Evolutionary conservation across 2,888 invertebrate species (phyloP), one percentile per base, ranked within the genome.

Genomic region (Seira musarum): DNA sequence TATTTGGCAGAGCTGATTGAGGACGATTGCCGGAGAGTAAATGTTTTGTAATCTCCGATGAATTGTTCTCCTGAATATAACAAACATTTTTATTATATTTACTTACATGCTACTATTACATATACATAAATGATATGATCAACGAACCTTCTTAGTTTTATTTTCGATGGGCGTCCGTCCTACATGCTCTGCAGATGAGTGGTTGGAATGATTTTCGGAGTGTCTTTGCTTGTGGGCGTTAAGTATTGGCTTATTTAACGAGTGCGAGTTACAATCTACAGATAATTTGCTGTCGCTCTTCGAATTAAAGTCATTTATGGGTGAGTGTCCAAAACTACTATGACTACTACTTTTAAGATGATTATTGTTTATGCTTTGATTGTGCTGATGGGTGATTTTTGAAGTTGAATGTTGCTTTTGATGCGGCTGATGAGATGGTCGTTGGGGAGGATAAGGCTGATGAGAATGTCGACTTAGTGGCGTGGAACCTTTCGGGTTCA

Each of bases 401-500:
- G 63, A 30, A 61, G 10, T 35, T 21, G 76, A 71, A 64, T 72
- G 65, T 24, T 64, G 60, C 40, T 81, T 69, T 53, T 69, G 61
- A 53, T 69, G 24, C 1, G 63, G 46, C 15, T 67, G 66, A n/a
- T 73, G 76, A 17, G 60, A 21, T 2, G 30, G 30, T 30, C 30
- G 30, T 2, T 30, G 30, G 21, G 46, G 65, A 35, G 10, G 70
- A 53, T 35, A 13, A n/a, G 53, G 70, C 30, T 70, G 72, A 46
- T 40, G 66, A 30, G 70, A 57, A 69, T 74, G 65, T 24, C 72
- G 72, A 30, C 8, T 5, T 30, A 30, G 30, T n/a, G 30, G 30
- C 10, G 80, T 70, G 69, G 80, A 80, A 40, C 71, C 64, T 35
- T 30, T 1, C 17, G 75, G 81, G 5, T 61, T 61, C 24, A 75